Evolutionary conservation across 2,797 vertebrate genomes (phyloP), one percentile per base, ranked within the genome.

Genomic region (Pristis pectinata): DNA sequence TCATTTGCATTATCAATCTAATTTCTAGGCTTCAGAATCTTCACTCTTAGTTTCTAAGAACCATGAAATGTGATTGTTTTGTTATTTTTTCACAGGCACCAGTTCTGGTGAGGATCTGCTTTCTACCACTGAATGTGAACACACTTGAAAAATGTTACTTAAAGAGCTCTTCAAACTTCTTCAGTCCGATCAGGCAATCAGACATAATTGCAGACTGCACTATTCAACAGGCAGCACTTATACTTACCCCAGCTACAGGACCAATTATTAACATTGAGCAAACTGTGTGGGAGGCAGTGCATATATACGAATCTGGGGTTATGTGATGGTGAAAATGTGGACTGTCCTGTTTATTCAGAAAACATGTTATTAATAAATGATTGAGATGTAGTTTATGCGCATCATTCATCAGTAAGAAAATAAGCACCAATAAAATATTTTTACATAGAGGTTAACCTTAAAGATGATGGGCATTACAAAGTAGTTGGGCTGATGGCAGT

Each of bases 161-260:
- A 94, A 76, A 94, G 70, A 76, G 92, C 92, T 76, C 92, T 94
- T 76, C 92, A 76, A 94, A 94, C 41, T 94, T 94, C 92, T 94
- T 76, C 92, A 94, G 92, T 76, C 17, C 19, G 30, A 53, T 94
- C 70, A 94, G 70, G 53, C 70, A 94, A 94, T 94, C 92, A 94
- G 34, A 76, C 27, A 74, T 94, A 94, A 94, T 94, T 94, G 92
- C 44, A 94, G 92, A 27, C 67, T 94, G 15, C 30, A 30, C 72
- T 76, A 49, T 76, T 56, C 92, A 94, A 94, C 92, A 94, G 70
- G 70, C 92, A 94, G 92, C 92, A 56, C 92, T 94, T 70, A 89
- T 24, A 94, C 44, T 76, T 76, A 15, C 91, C 64, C 27, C 41
- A 53, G 70, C 44, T 15, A 56, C 92, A 74, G 49, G 92, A 94